These are phyloP conservation scores for Mylabris phalerata DNA, from an alignment of 1,140 invertebrate species.

Conservation along the genomic window DNA sequence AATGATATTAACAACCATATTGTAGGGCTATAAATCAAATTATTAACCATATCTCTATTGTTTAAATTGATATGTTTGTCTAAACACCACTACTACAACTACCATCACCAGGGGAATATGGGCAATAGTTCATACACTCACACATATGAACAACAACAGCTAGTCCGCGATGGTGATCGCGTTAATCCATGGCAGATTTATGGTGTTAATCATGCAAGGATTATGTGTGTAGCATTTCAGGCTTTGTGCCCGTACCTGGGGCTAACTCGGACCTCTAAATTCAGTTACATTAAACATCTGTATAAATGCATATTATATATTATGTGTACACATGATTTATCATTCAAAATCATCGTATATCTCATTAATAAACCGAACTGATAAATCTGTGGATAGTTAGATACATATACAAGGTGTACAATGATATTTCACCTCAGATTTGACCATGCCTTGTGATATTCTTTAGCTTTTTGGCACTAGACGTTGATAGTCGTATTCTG, in stretches of 20 bases:
- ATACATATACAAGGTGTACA: too few relatives aligned
- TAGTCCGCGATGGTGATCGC: slow-evolving; percentile 43
- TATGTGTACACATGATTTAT: slow-evolving; percentile 7
- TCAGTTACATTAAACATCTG: not conserved
- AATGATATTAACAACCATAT: too few relatives aligned
- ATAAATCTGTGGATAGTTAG: not conserved
- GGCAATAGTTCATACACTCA: slow-evolving; percentile 30
- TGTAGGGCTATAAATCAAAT: too few relatives aligned
- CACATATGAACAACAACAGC: slow-evolving; percentile 56
- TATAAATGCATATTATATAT: not conserved
- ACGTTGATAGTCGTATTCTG: too few relatives aligned
- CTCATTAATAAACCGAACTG: slow-evolving; percentile 14
- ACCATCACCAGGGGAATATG: slow-evolving; percentile 1
- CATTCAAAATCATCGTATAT: slow-evolving; percentile 10
- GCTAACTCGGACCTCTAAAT: not conserved
- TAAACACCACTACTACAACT: not conserved
- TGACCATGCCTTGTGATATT: too few relatives aligned
- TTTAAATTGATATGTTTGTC: slow-evolving; percentile 13
- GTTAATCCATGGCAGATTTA: slow-evolving; percentile 50
- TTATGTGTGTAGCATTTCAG: slow-evolving; percentile 27
- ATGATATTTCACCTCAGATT: too few relatives aligned
- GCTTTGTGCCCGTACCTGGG: slow-evolving; percentile 9
- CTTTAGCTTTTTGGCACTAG: too few relatives aligned
- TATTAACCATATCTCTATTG: not conserved
- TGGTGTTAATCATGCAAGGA: slow-evolving; percentile 56